These are phyloP conservation scores for Fundulus diaphanus DNA, from an alignment of 2,797 vertebrate species.

Conservation along the genomic window DNA sequence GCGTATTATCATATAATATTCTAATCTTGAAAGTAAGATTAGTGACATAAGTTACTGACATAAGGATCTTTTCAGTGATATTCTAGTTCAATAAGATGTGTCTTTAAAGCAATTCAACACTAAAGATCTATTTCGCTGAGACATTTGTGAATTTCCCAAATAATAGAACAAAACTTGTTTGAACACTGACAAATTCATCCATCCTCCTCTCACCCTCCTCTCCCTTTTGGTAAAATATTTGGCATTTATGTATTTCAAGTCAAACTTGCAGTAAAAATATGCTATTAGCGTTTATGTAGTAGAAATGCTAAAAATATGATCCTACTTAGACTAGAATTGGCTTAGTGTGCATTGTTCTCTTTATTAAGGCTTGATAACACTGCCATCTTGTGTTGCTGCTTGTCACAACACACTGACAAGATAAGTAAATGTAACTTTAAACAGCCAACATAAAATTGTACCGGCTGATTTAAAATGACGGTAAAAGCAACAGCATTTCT, in stretches of 20 bases:
- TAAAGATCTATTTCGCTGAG: not conserved
- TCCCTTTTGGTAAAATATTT: not conserved
- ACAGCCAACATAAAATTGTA: not conserved
- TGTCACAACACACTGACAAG: not conserved
- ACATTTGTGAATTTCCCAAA: not conserved
- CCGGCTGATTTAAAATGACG: too few relatives aligned
- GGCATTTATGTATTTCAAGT: not conserved
- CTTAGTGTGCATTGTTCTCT: not conserved
- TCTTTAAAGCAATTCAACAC: not conserved
- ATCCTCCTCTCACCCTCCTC: too few relatives aligned
- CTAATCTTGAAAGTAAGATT: not conserved
- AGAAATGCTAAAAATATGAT: not conserved
- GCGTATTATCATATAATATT: not conserved
- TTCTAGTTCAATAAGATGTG: not conserved
- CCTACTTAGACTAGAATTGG: not conserved
- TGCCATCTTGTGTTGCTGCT: constrained; percentile 48
- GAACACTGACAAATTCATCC: not conserved
- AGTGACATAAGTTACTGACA: not conserved
- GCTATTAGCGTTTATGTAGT: not conserved
- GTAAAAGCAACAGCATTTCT: too few relatives aligned
- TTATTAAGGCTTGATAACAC: constrained; percentile 22
- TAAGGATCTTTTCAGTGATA: not conserved
- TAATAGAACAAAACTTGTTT: not conserved
- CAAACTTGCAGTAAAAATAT: not conserved
- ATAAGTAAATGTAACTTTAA: too few relatives aligned